Conservation (phyloP, 2,888 invertebrate species). For the Drosophila neoperkinsi region DNA sequence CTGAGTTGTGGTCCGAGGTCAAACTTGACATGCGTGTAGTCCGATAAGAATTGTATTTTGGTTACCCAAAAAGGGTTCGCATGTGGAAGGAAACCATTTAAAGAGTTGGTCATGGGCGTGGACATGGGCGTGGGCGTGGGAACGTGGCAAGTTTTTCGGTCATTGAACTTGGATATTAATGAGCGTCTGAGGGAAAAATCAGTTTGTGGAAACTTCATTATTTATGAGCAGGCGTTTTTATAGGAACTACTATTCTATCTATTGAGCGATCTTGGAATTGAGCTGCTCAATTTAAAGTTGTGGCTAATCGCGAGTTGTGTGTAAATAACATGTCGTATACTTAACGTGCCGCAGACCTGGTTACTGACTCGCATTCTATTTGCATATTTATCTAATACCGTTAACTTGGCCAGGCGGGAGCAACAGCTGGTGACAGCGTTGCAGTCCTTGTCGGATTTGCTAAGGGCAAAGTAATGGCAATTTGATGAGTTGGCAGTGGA, state of each 20-base stretch:
- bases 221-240: conserved; percentile 54
- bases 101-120: conserved; percentile 21
- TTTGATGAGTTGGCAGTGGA: conserved; percentile 52
- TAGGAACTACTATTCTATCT: not conserved
- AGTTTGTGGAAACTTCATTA: conserved; percentile 31
- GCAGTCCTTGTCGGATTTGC: conserved; percentile 65
- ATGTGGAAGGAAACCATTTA: conserved; percentile 28
- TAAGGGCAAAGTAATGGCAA: conserved; percentile 55
- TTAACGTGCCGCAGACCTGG: conserved; percentile 35
- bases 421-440: conserved; percentile 64
- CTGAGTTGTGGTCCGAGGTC: conserved; percentile 24
- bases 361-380: conserved; percentile 62
- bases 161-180: conserved; percentile 51
- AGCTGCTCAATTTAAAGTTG: conserved; percentile 42
- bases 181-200: conserved; percentile 13
- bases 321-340: conserved; percentile 64
- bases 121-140: not conserved
- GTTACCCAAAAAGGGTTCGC: conserved; percentile 31
- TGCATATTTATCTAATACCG: conserved; percentile 76
- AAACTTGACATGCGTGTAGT: conserved; percentile 56
- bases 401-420: conserved; percentile 53
- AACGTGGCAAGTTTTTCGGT: conserved; percentile 26
- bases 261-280: conserved; percentile 7
- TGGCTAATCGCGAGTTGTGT: conserved; percentile 51
- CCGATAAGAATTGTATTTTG: conserved; percentile 63